Evolutionary conservation across 1,140 invertebrate genomes (phyloP).

Genomic region (Telenomus remus): DNA sequence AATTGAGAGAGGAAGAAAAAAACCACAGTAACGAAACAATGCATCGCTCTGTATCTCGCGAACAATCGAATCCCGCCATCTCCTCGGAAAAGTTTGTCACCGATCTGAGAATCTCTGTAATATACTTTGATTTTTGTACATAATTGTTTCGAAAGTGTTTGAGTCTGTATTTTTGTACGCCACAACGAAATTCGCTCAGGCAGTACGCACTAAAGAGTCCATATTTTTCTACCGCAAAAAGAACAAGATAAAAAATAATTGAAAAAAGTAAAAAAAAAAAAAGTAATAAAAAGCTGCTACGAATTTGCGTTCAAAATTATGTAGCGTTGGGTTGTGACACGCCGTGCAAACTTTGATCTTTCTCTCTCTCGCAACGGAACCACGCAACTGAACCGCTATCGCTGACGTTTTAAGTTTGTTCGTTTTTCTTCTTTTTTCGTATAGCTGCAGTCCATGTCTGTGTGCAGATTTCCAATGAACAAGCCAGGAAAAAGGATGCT

Average conservation of each 20-base stretch:
- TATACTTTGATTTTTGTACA: slow-evolving; percentile 30
- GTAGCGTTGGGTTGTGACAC: no score
- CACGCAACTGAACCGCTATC: slow-evolving; percentile 35
- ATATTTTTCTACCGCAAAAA: no score
- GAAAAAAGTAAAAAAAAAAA: no score
- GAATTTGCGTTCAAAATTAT: no score
- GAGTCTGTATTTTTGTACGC: slow-evolving; percentile 47
- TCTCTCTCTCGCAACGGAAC: slow-evolving; percentile 13
- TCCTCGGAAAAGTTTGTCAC: no score
- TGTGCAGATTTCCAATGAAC: slow-evolving; percentile 21
- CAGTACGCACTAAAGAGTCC: no score
- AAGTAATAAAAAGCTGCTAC: no score
- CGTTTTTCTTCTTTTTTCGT: no score
- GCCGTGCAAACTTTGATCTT: not conserved
- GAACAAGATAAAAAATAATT: no score
- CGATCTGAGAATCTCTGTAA: slow-evolving; percentile 12
- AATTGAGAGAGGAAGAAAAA: not conserved
- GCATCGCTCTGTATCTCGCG: no score
- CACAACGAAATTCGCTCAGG: not conserved
- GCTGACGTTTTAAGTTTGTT: slow-evolving; percentile 12
- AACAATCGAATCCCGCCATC: no score
- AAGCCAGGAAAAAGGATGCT: slow-evolving; percentile 8
- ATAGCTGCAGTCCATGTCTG: slow-evolving; percentile 28
- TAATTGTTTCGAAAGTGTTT: slow-evolving; percentile 39
- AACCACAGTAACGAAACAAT: no score